Evolutionary conservation across 2,888 invertebrate species (phyloP), one percentile per base, ranked within the genome.

Genomic region (Leucoptera coffeella): DNA sequence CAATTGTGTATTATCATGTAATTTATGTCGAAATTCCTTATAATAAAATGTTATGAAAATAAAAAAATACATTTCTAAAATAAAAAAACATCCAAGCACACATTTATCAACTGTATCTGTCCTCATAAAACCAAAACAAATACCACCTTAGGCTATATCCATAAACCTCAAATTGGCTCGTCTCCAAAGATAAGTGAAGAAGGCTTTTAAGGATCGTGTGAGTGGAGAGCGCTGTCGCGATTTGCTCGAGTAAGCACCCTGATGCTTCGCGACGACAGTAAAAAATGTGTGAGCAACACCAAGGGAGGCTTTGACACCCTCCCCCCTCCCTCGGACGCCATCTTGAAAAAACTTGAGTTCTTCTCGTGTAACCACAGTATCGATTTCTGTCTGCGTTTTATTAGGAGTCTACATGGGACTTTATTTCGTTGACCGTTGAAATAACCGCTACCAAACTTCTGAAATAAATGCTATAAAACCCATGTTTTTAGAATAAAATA

Each of bases 341-440:
- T 64, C 64, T 64, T 64, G 64, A 60, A 64, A 64, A 64, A 62
- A 53, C 64, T 64, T 62, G 62, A n/a, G n/a, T n/a, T n/a, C n/a
- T n/a, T 62, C 67, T 65, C 56, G 62, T 57, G 59, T 60, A 58
- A 53, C 62, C 64, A 47, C 64, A 60, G 17, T 50, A 65, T 65
- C 65, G 65, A 65, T 65, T 53, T 59, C 57, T 59, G 57, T 64
- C 61, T 62, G 56, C 31, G 33, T 17, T 17, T 17, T 17, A 17
- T 17, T 17, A 17, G 5, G 17, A 7, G 17, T 17, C 5, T 17
- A 17, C 17, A 17, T 17, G 17, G 5, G 8, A 7, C 17, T 17
- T 17, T 17, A 17, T 8, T 5, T 17, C 12, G 22, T n/a, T n/a
- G n/a, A n/a, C n/a, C n/a, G n/a, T n/a, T n/a, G n/a, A n/a, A n/a